Percentiles rank a stretch among this genome's conserved stretches.
Conservation (phyloP, 2,113 vertebrate species). For the Guaruba guarouba region DNA sequence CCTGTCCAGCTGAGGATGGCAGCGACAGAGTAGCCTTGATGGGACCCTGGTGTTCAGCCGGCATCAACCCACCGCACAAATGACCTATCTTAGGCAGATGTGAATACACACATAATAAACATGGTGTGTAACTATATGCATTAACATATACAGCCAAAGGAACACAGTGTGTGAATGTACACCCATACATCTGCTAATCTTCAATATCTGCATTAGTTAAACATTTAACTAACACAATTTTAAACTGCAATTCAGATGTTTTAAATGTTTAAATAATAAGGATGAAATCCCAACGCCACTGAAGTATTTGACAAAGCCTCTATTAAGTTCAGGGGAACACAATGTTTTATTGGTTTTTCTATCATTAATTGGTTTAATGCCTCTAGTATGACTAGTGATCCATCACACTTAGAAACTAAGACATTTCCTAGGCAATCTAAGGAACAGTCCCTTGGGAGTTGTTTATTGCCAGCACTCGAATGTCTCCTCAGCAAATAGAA, state of each 20-base stretch:
- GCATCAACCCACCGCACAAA: not conserved
- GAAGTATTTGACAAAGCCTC: not conserved
- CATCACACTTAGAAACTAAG: not conserved
- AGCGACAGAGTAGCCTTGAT: not conserved
- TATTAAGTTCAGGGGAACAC: not conserved
- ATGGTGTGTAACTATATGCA: accelerated
- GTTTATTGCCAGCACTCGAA: not conserved
- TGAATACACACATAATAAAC: not conserved
- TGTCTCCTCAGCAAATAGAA: not conserved
- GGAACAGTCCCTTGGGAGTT: not conserved
- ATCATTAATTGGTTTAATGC: conserved; percentile 6
- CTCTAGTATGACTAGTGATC: not conserved
- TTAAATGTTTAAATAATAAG: not conserved
- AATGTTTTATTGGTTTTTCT: not conserved
- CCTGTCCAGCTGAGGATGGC: not conserved
- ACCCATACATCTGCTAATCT: not conserved
- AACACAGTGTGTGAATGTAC: accelerated
- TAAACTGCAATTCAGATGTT: not conserved
- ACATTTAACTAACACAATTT: conserved; percentile 42
- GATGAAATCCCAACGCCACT: not conserved
- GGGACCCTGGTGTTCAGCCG: not conserved
- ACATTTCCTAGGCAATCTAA: not conserved
- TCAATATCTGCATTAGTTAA: not conserved
- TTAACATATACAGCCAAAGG: not conserved
- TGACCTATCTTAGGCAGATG: not conserved